Percentiles rank a stretch among this genome's conserved stretches.
Evolutionary conservation across 2,888 invertebrate species (phyloP).

Genomic region (Steinernema hermaphroditum): DNA sequence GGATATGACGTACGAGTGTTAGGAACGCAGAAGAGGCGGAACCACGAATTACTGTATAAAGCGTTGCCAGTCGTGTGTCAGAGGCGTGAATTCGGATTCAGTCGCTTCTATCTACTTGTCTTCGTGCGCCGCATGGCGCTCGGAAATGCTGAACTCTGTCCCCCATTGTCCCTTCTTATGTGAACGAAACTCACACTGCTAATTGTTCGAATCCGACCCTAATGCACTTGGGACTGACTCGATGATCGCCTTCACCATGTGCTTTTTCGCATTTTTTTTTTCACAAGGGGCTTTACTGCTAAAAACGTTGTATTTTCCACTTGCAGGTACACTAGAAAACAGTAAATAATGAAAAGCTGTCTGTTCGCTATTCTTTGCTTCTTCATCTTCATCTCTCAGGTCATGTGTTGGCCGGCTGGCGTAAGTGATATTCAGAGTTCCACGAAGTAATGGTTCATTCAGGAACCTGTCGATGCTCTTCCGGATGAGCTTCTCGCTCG

Average conservation of each 20-base stretch:
- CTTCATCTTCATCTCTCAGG: slow-evolving; percentile 24
- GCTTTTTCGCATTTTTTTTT: background rate
- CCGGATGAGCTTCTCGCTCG: slow-evolving; percentile 33
- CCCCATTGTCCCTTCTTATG: background rate
- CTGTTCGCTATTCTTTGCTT: slow-evolving; percentile 20
- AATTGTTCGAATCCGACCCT: background rate
- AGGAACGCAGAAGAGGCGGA: slow-evolving; percentile 10
- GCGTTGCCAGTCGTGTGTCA: background rate
- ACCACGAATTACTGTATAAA: slow-evolving; percentile 22
- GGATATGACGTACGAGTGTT: slow-evolving; percentile 1
- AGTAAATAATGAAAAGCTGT: slow-evolving; percentile 27
- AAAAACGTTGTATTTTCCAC: background rate
- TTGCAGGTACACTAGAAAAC: slow-evolving; percentile 23
- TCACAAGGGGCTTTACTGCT: background rate
- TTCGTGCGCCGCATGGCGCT: background rate
- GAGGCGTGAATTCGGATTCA: slow-evolving; percentile 1
- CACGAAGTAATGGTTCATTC: background rate
- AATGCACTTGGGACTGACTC: too few species aligned
- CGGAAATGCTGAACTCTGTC: background rate
- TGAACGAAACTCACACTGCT: background rate
- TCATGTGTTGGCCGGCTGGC: slow-evolving; percentile 20
- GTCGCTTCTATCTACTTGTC: slow-evolving; percentile 13
- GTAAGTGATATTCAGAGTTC: background rate
- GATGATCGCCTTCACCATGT: too few species aligned
- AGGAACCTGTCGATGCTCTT: slow-evolving; percentile 9